phyloP scores from a whole-genome alignment of 2,113 vertebrate genomes.

The Tiliqua scincoides region DNA sequence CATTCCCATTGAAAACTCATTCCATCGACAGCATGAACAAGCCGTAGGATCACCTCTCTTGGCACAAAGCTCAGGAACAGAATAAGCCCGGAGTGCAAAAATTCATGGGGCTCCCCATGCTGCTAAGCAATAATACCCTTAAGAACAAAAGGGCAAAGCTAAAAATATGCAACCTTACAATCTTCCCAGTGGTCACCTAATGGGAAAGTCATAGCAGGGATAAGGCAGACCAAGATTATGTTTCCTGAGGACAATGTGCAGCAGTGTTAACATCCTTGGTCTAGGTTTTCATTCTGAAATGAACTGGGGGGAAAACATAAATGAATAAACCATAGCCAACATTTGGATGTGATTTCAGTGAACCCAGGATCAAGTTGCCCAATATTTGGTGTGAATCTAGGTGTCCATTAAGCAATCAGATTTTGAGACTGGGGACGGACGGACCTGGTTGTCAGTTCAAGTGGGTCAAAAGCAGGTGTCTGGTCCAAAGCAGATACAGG shows the following conservation, averaged over 20 bases:
- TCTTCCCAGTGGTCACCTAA: neutral
- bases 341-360: neutral
- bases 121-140: neutral
- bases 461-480: no score
- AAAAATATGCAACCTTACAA: neutral
- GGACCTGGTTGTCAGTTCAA: no score
- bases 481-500: no score
- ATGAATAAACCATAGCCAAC: neutral
- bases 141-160: neutral
- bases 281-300: neutral
- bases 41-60: slow-evolving; percentile 4
- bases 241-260: neutral
- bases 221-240: neutral
- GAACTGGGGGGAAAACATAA: neutral
- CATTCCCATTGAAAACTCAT: slow-evolving; percentile 12
- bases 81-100: neutral
- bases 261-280: neutral
- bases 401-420: no score
- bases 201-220: neutral
- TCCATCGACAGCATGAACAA: rapidly evolving
- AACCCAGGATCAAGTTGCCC: neutral
- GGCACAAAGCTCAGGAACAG: neutral
- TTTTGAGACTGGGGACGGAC: no score
- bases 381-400: neutral
- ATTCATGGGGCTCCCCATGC: neutral